Evolutionary conservation across 2,797 vertebrate genomes (phyloP), one percentile per base, ranked within the genome.

Genomic region (Rhyacichthys aspro): DNA sequence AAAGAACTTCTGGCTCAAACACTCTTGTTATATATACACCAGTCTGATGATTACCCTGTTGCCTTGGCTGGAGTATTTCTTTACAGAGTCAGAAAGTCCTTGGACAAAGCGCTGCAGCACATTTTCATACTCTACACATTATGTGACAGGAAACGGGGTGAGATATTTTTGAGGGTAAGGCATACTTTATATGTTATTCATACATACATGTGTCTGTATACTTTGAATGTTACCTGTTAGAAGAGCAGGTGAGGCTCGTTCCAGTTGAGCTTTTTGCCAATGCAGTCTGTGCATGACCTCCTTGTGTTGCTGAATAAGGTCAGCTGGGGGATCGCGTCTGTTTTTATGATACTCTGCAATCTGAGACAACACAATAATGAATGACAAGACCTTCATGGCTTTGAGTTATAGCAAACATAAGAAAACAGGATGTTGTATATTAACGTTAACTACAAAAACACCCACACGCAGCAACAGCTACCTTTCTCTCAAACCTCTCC

Each of bases 401-500:
- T 72, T 2, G 0, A 34, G 36, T 18, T 36, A 36, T 39, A 28
- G 5, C 0, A 11, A 42, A 5, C 38, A 43, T 66, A 16, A 52
- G 5, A 47, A 18, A 46, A 42, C 11, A 7, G 48, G 34, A 67
- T 33, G 60, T 44, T 39, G 47, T 11, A 11, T 23, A 53, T 16
- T 1, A 23, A 3, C 1, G 43, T 9, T n/a, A 17, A 38, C 0
- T 33, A 43, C 17, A 55, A 12, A 55, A 16, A 58, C 43, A 59
- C 1, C 44, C 15, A 61, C 23, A 46, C 15, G 23, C 28, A 17
- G 44, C 23, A 42, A 41, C 8, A 17, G 2, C 9, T 38, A 95
- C 95, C 94, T 94, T 96, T 71, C 88, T 93, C 77, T 96, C 95
- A 49, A 94, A 58, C 14, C 91, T 92, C 54, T 96, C 95, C 73